These are phyloP conservation scores for Lepilemur septentrionalis DNA, from an alignment of 2,797 vertebrate genomes.

Conservation along the genomic window DNA sequence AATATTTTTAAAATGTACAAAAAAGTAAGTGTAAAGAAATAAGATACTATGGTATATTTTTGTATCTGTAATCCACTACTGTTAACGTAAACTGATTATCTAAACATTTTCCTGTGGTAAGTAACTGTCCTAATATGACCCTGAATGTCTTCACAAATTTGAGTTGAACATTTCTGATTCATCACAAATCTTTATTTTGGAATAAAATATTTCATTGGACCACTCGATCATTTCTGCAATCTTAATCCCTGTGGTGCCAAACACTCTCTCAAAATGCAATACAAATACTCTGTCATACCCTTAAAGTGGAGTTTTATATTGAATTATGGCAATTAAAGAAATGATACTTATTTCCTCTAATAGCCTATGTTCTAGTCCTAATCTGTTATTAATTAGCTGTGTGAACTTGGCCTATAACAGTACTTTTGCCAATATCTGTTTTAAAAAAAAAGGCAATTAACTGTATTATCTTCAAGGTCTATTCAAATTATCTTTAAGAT, in stretches of 20 bases:
- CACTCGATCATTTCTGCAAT: background rate
- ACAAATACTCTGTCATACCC: background rate
- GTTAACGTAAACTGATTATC: background rate
- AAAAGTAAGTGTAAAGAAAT: slow-evolving; percentile 15
- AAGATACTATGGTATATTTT: background rate
- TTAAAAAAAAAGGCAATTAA: background rate
- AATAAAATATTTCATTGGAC: background rate
- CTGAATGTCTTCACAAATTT: background rate
- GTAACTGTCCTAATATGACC: background rate
- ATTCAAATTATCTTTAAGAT: background rate
- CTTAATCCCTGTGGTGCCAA: background rate
- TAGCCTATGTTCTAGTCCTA: background rate
- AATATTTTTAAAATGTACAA: background rate
- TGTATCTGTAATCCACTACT: background rate
- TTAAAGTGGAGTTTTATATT: background rate
- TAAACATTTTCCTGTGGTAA: background rate
- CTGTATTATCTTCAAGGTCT: background rate
- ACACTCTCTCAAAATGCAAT: background rate
- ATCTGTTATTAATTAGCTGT: background rate
- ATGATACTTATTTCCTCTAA: background rate
- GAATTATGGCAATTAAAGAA: background rate
- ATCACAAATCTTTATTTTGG: background rate
- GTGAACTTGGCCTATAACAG: background rate
- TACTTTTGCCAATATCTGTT: background rate
- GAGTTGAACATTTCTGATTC: background rate